Base-by-base conservation (phyloP, 2,888 invertebrate genomes). In the Meandrusa payeni region DNA sequence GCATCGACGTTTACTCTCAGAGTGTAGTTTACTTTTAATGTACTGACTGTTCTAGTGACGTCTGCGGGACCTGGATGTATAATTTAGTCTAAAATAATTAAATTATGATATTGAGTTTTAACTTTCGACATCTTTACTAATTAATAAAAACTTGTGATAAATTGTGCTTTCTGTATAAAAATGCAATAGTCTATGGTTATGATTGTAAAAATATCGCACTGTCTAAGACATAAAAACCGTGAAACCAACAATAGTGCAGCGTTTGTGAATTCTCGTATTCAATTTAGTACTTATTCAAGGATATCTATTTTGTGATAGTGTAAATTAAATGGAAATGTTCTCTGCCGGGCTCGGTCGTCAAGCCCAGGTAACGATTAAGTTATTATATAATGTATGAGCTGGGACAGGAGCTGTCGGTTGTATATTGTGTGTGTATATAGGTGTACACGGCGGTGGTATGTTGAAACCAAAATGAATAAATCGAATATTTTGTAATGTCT, bases 401-500 rank as follows among this genome's bases (percentile, higher is more conserved):
- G 5, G 24, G 4, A 12, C 17, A 23, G 27, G 29, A 5, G 12
- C 24, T 11, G 27, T 27, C 29, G 15, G 17, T 12, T 43, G 40
- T 41, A 40, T 32, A 39, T 47, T 45, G 28, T 13, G 31, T 50
- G 34, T 52, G 42, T 52, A 52, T 33, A 52, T 45, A 51, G 46
- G 39, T 43, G 7, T 39, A n/a, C 29, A 17, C 5, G 37, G 45
- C 28, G 29, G 43, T 17, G 42, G 34, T 39, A 33, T 29, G 41
- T 33, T 46, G 33, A 52, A 51, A 52, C 54, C 54, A 54, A 52
- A 50, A 42, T 22, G 36, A 52, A 47, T 54, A 52, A 54, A 54
- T 43, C 34, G 39, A 32, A 50, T 54, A 52, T 54, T 54, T 52
- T 54, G 41, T 47, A 50, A 44, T n/a, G n/a, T n/a, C n/a, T n/a